A percentile compares a stretch with the other conserved stretches of the same genome.
Conservation (phyloP, 2,797 vertebrate genomes). For the Gypaetus barbatus region DNA sequence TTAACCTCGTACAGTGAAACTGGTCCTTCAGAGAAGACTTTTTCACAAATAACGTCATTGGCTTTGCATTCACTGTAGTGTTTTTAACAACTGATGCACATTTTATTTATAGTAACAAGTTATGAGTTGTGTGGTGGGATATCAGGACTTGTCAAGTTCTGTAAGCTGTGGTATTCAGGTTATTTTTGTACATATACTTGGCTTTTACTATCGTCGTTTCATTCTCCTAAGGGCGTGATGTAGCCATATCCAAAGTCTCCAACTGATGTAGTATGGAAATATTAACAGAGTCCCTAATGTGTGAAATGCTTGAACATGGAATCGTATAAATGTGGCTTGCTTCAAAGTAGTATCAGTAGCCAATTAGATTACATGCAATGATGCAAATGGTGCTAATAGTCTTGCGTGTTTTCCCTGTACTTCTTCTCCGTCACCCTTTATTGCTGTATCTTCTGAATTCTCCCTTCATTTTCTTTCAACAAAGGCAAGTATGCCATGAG, state of each 20-base stretch:
- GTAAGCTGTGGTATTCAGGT: not conserved
- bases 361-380: not conserved
- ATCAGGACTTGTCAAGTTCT: not conserved
- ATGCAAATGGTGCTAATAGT: slow-evolving; percentile 3
- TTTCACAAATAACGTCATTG: not conserved
- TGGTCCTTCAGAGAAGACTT: not conserved
- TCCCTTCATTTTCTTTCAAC: slow-evolving; percentile 49
- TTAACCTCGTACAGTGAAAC: not conserved
- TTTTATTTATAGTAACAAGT: not conserved
- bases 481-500: slow-evolving; percentile 98
- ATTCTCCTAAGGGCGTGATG: not conserved
- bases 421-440: not conserved
- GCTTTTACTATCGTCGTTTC: not conserved
- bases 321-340: not conserved
- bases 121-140: not conserved
- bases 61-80: not conserved
- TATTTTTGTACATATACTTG: not conserved
- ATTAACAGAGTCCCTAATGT: not conserved
- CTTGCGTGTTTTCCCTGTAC: not conserved
- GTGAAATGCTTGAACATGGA: not conserved
- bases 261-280: not conserved
- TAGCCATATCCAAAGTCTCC: not conserved
- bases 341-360: not conserved
- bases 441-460: slow-evolving; percentile 42
- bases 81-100: not conserved